Conservation (phyloP, 2,113 vertebrate genomes). For the Acanthisitta chloris region DNA sequence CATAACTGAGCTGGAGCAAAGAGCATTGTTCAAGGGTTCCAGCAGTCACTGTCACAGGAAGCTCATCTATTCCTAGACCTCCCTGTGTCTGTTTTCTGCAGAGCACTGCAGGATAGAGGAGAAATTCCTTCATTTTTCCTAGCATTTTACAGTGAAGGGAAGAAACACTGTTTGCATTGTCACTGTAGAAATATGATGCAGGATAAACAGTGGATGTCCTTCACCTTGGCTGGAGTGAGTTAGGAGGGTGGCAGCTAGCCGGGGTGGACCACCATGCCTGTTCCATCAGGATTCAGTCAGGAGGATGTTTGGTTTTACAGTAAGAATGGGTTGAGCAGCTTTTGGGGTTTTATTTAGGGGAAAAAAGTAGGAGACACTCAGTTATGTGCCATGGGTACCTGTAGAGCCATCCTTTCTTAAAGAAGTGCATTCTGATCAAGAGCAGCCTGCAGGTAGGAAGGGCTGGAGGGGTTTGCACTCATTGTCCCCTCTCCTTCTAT, state of each 20-base stretch:
- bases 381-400: not conserved
- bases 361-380: not conserved
- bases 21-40: not conserved
- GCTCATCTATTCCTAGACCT: not conserved
- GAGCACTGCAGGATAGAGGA: not conserved
- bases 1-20: not conserved
- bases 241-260: not conserved
- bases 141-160: not conserved
- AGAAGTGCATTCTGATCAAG: not conserved
- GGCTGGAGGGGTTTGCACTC: not conserved
- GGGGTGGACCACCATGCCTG: too few relatives aligned
- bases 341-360: not conserved
- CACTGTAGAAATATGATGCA: not conserved
- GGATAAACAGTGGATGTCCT: not conserved
- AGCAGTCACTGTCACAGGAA: not conserved
- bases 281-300: not conserved
- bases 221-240: not conserved
- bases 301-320: not conserved
- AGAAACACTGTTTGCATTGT: not conserved
- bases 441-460: not conserved
- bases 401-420: not conserved
- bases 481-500: not conserved
- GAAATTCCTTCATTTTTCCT: not conserved
- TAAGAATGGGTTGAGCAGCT: not conserved
- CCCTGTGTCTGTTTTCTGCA: not conserved